Base-by-base conservation (phyloP, 2,888 invertebrate species). In the Perizoma flavofasciatum region DNA sequence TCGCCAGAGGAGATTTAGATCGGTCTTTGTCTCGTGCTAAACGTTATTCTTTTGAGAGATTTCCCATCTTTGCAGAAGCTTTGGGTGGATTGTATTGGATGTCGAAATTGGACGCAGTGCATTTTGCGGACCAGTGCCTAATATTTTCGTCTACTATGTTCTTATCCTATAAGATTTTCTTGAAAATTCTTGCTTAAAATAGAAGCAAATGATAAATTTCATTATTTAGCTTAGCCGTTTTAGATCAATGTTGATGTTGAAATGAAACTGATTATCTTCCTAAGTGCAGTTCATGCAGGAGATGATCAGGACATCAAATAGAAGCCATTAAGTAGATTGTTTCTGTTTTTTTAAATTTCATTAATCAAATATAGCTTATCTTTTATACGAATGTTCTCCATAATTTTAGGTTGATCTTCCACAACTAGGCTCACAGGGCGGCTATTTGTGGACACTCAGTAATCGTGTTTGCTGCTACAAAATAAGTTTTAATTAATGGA, bases 401-500 rank as follows among this genome's bases (percentile, higher is more conserved):
- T 82, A 82, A 81, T 79, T 77, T 78, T 79, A 80, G 83, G 79
- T 82, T 82, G 66, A 66, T 65, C 58, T 67, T 74, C 66, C 69
- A 74, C 75, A 81, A 83, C 81, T 79, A 82, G 76, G 77, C 79
- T 73, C 74, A 72, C 75, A 72, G 76, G 78, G 69, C 62, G 78
- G 72, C 71, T 81, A 78, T 85, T 84, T 83, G 82, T 78, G 74
- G 68, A 69, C 68, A 78, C 78, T 78, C 78, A 75, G 77, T 72
- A 77, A 84, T 86, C 79, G 77, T 83, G 82, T 83, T 81, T 81
- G 80, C 78, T 74, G 83, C 75, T 79, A 85, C 89, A 84, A 89
- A 89, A 89, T 88, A 91, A 91, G 86, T 92, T 92, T 90, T 91
- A 92, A 92, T 92, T 92, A 92, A 92, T 91, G 92, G 89, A 92